Evolutionary conservation across 2,888 invertebrate species (phyloP), one percentile per base, ranked within the genome.

Genomic region (Pandemis heparana): DNA sequence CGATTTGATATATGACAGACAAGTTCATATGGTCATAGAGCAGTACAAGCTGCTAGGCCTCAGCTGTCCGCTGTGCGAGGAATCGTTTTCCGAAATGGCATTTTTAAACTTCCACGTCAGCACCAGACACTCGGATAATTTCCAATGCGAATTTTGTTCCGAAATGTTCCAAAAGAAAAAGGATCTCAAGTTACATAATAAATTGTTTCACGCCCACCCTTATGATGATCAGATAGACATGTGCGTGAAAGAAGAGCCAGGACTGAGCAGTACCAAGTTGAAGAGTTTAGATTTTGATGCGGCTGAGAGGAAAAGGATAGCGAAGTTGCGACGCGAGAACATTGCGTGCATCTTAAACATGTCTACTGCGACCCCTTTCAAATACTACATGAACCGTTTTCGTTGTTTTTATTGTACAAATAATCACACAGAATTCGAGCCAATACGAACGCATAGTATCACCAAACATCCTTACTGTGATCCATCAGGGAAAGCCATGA

Each of bases 341-440:
- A 75, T 78, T n/a, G 70, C 68, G 7, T 59, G 71, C 23, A 59
- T 78, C 23, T 46, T 78, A 14, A 77, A 76, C 51, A 75, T 64
- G 67, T 76, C 77, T 14, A 77, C 77, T 8, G 77, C 76, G 5
- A 74, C 73, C 9, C 79, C 79, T 16, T 79, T 79, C 56, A 78
- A 77, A 62, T 77, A 71, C 46, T 76, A 76, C 53, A 75, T 74
- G 75, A 79, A 77, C 46, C 70, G 74, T 14, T 79, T 76, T 63
- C 69, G 77, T 12, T 79, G 78, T 56, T 79, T 77, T 53, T 77
- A 77, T 65, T 79, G 78, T 46, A 39, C 70, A 5, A 71, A 66
- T 38, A 71, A 71, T 48, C 73, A 76, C 53, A 67, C 67, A 9
- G 75, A 79, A 61, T 70, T 71, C 43, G 70, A 75, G 68, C 43